phyloP scores from a whole-genome alignment of 2,797 vertebrate genomes.

The Mus caroli region DNA sequence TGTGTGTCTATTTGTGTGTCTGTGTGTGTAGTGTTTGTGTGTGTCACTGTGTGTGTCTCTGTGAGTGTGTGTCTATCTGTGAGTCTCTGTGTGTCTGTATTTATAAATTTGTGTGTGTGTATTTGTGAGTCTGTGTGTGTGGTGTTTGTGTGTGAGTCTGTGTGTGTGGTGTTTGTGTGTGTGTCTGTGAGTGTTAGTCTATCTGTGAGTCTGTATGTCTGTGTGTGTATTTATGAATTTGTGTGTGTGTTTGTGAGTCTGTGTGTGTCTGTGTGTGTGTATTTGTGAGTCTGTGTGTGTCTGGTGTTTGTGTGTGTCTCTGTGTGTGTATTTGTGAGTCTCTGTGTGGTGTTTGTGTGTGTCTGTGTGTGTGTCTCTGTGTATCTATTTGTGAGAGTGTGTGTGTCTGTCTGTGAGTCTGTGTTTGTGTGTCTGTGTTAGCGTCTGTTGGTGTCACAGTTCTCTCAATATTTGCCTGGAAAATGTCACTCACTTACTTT shows the following conservation, averaged over 20 bases:
- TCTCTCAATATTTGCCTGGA: conserved; percentile 23
- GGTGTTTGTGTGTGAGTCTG: not conserved
- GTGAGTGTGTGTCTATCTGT: not conserved
- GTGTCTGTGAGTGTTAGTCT: no score
- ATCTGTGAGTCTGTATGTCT: no score
- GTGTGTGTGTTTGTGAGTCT: no score
- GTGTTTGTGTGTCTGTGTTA: not conserved
- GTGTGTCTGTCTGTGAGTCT: not conserved
- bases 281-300: not conserved
- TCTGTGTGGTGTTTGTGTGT: not conserved
- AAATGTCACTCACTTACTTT: not conserved
- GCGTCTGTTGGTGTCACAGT: not conserved
- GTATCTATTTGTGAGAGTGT: not conserved
- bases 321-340: not conserved
- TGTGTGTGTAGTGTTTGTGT: not conserved
- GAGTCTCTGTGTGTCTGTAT: no score
- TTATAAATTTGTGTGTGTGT: no score
- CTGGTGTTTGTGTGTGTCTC: no score
- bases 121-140: no score
- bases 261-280: not conserved
- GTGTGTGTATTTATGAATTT: no score
- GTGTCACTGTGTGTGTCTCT: not conserved
- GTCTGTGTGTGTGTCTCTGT: not conserved
- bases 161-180: not conserved
- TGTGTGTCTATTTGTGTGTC: no score